Percentiles rank a stretch among this genome's conserved stretches.
phyloP scores from a whole-genome alignment of 2,113 vertebrate species.

The Phasianus colchicus region DNA sequence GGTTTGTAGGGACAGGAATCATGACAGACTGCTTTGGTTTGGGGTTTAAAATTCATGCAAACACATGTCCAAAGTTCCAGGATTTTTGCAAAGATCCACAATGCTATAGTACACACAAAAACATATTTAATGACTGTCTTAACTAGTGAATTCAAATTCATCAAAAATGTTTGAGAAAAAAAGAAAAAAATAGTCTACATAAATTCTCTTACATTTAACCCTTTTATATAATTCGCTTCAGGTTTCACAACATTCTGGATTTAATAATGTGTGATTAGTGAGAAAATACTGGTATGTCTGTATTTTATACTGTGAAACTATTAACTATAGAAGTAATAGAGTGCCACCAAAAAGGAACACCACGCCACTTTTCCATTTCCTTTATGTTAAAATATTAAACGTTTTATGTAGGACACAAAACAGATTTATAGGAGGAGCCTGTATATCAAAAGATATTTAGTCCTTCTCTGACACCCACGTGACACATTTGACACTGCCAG shows the following conservation, averaged over 20 bases:
- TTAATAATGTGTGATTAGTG: neutral
- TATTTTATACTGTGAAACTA: neutral
- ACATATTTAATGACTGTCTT: neutral
- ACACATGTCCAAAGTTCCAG: neutral
- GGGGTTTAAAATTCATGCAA: neutral
- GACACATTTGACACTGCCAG: conserved; percentile 9
- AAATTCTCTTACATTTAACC: neutral
- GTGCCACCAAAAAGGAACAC: neutral
- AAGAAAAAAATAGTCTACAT: neutral
- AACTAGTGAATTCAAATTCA: conserved; percentile 18
- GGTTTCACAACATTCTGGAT: neutral
- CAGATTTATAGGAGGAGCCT: neutral
- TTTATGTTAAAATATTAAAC: neutral
- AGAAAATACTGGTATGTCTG: neutral
- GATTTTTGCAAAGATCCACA: neutral
- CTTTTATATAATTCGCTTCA: neutral
- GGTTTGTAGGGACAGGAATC: neutral
- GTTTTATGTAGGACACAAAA: neutral
- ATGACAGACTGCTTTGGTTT: neutral
- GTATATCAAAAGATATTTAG: conserved; percentile 12
- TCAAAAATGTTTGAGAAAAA: neutral
- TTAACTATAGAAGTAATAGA: neutral
- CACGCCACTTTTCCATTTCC: neutral
- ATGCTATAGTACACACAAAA: neutral
- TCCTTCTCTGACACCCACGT: neutral